Conservation (phyloP, 1,140 invertebrate species). For the Aphelinus certus region DNA sequence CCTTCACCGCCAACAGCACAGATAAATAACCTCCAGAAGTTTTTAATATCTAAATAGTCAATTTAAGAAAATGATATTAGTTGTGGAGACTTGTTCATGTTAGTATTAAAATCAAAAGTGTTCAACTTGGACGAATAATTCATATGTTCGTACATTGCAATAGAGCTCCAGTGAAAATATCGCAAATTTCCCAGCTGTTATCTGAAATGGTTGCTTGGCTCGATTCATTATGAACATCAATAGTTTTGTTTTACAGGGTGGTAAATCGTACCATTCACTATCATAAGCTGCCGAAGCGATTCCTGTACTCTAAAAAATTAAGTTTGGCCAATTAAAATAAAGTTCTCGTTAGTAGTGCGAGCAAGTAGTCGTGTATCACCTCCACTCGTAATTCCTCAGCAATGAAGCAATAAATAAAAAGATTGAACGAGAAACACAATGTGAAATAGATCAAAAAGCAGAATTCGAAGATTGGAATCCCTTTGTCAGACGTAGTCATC, state of each 20-base stretch:
- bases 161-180: conserved; percentile 46
- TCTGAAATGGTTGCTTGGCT: conserved; percentile 44
- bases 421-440: conserved; percentile 21
- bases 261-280: conserved; percentile 51
- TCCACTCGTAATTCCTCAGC: conserved; percentile 29
- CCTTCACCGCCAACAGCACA: conserved; percentile 38
- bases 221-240: conserved; percentile 50
- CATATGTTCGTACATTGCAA: conserved; percentile 37
- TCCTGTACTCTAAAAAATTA: conserved; percentile 46
- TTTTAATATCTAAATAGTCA: conserved; percentile 45
- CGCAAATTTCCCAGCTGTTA: conserved; percentile 53
- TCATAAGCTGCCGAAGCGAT: conserved; percentile 48
- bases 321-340: neutral
- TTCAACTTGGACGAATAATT: neutral
- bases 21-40: conserved; percentile 48
- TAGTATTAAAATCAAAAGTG: neutral
- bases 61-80: conserved; percentile 21
- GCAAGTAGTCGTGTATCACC: neutral
- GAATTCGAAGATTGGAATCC: conserved; percentile 30
- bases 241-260: conserved; percentile 35
- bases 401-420: conserved; percentile 31
- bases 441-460: conserved; percentile 32
- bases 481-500: conserved; percentile 15
- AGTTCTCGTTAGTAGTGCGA: neutral
- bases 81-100: neutral